phyloP scores from a whole-genome alignment of 2,888 invertebrate genomes.

The Ommatoiulus sabulosus region DNA sequence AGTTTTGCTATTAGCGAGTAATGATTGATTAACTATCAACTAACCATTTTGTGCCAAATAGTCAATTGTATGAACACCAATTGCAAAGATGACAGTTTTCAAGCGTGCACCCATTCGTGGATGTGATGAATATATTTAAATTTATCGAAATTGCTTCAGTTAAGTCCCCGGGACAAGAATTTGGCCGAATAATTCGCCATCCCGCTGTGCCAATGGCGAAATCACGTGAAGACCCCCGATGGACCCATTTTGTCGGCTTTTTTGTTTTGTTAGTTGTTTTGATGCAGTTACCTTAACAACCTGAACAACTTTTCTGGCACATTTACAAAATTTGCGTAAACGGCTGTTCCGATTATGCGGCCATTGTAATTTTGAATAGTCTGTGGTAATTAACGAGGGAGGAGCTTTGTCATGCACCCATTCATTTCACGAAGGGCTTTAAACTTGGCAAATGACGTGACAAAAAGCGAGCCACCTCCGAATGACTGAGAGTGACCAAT shows the following conservation, averaged over 20 bases:
- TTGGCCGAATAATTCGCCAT: background rate
- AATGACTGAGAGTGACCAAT: background rate
- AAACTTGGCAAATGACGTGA: background rate
- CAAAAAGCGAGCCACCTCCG: background rate
- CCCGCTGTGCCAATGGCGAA: background rate
- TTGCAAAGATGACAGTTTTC: background rate
- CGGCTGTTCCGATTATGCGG: background rate
- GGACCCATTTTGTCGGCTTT: background rate
- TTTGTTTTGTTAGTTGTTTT: background rate
- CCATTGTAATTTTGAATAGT: conserved; percentile 9
- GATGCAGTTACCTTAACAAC: conserved; percentile 47
- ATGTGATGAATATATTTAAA: background rate
- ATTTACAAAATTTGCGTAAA: conserved; percentile 19
- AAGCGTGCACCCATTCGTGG: too few relatives aligned
- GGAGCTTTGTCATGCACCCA: conserved; percentile 30
- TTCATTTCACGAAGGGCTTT: conserved; percentile 16
- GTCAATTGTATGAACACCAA: background rate
- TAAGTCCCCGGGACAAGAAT: background rate
- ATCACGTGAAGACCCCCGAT: background rate
- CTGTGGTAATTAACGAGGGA: background rate
- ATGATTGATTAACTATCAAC: background rate
- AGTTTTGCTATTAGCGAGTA: background rate
- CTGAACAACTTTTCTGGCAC: background rate
- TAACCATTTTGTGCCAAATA: background rate
- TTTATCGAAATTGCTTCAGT: background rate